Evolutionary conservation across 2,888 invertebrate species (phyloP).

Genomic region (Catocala fraxini): DNA sequence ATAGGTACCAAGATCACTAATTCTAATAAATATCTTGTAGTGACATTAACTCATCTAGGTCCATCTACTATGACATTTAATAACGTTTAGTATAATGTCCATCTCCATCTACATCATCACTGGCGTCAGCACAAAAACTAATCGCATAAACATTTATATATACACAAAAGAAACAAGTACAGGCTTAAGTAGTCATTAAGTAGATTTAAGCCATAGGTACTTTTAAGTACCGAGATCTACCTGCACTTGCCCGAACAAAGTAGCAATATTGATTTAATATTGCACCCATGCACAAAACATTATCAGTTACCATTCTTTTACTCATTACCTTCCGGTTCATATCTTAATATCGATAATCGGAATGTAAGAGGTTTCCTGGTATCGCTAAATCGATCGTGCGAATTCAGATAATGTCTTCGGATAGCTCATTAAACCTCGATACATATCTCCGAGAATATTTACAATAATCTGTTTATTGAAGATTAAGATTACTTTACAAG

Average conservation of each 20-base stretch:
- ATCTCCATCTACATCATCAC: too few relatives aligned
- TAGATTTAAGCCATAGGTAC: neutral
- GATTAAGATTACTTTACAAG: conserved; percentile 19
- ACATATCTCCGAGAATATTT: conserved; percentile 20
- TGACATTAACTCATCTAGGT: too few relatives aligned
- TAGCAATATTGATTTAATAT: neutral
- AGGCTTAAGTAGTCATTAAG: neutral
- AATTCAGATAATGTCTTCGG: conserved; percentile 27
- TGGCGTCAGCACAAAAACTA: too few relatives aligned
- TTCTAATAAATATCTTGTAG: too few relatives aligned
- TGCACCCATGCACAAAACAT: neutral
- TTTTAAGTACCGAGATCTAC: neutral
- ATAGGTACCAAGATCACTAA: too few relatives aligned
- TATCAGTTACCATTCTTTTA: conserved; percentile 21
- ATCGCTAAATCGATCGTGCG: conserved; percentile 25
- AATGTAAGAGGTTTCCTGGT: conserved; percentile 26
- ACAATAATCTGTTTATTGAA: conserved; percentile 24
- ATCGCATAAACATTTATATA: too few relatives aligned
- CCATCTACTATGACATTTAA: too few relatives aligned
- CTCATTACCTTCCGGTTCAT: conserved; percentile 22
- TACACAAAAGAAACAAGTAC: too few relatives aligned
- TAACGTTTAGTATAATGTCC: too few relatives aligned
- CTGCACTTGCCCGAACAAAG: conserved; percentile 3
- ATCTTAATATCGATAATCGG: conserved; percentile 21
- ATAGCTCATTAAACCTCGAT: conserved; percentile 26